Evolutionary conservation across 2,113 vertebrate genomes (phyloP).

Genomic region (Hemiscyllium ocellatum): DNA sequence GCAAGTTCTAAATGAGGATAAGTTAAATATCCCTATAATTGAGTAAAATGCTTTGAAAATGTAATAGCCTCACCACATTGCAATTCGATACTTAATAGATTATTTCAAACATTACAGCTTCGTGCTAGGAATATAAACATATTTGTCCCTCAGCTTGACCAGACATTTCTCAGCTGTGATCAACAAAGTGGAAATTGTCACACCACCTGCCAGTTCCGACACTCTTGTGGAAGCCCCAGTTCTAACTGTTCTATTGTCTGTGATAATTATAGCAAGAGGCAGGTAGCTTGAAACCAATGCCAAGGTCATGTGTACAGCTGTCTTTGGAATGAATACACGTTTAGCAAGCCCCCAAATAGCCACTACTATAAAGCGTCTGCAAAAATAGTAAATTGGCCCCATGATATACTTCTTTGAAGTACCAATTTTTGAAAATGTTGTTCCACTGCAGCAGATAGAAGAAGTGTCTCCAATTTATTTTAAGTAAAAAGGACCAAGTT

Average conservation of each 20-base stretch:
- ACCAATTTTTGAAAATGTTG: neutral
- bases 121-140: neutral
- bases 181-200: neutral
- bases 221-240: neutral
- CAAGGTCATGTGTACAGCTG: neutral
- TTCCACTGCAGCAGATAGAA: neutral
- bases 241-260: neutral
- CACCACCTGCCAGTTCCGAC: neutral
- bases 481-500: neutral
- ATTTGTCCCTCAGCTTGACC: neutral
- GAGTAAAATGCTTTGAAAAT: neutral
- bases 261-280: neutral
- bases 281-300: neutral
- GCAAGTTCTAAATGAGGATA: neutral
- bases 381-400: neutral
- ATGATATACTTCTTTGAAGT: neutral
- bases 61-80: neutral
- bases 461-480: neutral
- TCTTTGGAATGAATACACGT: neutral
- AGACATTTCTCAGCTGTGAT: neutral
- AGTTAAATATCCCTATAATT: neutral
- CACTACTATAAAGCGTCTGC: neutral
- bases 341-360: neutral
- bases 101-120: neutral
- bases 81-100: neutral